Evolutionary conservation across 2,888 invertebrate species (phyloP).

Genomic region (Pachliopta kotzebuea): DNA sequence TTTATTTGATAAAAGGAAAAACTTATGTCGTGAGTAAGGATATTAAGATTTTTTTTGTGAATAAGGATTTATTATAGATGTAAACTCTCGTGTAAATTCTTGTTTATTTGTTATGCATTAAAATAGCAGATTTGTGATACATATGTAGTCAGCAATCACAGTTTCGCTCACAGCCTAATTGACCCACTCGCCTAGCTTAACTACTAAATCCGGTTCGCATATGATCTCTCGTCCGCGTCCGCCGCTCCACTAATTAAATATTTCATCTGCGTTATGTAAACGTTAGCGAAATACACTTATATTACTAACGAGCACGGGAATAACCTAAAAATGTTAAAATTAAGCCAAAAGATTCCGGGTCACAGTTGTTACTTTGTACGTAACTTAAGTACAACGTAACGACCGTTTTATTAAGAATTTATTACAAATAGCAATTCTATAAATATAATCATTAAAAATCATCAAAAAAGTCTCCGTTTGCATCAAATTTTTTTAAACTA

Average conservation of each 20-base stretch:
- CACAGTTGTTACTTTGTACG: no score
- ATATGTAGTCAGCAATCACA: conserved; percentile 40
- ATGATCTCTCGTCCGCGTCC: conserved; percentile 34
- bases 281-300: neutral
- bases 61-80: no score
- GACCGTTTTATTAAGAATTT: no score
- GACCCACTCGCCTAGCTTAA: conserved; percentile 48
- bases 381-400: no score
- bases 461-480: no score
- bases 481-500: no score
- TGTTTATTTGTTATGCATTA: conserved; percentile 30
- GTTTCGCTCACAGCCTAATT: conserved; percentile 47
- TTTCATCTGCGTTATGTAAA: conserved; percentile 9
- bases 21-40: no score
- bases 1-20: no score
- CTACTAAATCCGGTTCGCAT: conserved; percentile 45
- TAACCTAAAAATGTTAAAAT: neutral
- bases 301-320: neutral
- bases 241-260: conserved; percentile 33
- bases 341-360: neutral
- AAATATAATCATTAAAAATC: no score
- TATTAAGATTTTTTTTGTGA: neutral
- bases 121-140: conserved; percentile 35
- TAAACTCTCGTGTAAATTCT: no score
- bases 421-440: no score